Evolutionary conservation across 2,797 vertebrate species (phyloP), one percentile per base, ranked within the genome.

Genomic region (Poecilia picta): DNA sequence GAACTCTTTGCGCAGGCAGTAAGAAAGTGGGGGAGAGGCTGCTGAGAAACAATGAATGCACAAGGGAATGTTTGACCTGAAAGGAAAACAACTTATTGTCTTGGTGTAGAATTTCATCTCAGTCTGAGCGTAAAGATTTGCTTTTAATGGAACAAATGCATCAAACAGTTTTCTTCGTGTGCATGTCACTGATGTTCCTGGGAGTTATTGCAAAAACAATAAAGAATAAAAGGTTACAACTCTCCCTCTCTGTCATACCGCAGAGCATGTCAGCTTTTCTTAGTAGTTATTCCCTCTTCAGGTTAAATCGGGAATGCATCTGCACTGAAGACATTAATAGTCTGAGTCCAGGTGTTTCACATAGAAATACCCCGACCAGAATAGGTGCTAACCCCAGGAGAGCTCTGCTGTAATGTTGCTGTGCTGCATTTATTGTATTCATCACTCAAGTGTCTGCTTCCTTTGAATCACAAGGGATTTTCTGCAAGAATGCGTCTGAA

Each of bases 41-140:
- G 0, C 59, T 81, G 49, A 66, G 85, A 87, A 92, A 95, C 94
- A 96, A 95, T 95, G 90, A 86, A 84, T 71, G 74, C 90, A 88
- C 87, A 41, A 51, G 89, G 85, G 91, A 82, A 89, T 18, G 43
- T 78, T 79, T 85, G 87, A 86, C 83, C 85, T 87, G 73, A 89
- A 81, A 90, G 81, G 75, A 92, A 88, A 84, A 80, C 59, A 88
- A 73, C 81, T 90, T 80, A 93, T 92, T 91, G 87, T 90, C 74
- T 85, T 25, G 47, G 36, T 78, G 75, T 73, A 57, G 82, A 78
- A 89, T 70, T 87, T 85, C 74, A 85, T 89, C 78, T 80, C 79
- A 13, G 78, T 57, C 77, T 76, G 77, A 78, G 41, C 20, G 78
- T 72, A 83, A 81, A 59, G 83, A 72, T 71, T 81, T 76, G 41